These are phyloP conservation scores for Apodemus sylvaticus DNA, from an alignment of 2,113 vertebrate species.

Conservation along the genomic window DNA sequence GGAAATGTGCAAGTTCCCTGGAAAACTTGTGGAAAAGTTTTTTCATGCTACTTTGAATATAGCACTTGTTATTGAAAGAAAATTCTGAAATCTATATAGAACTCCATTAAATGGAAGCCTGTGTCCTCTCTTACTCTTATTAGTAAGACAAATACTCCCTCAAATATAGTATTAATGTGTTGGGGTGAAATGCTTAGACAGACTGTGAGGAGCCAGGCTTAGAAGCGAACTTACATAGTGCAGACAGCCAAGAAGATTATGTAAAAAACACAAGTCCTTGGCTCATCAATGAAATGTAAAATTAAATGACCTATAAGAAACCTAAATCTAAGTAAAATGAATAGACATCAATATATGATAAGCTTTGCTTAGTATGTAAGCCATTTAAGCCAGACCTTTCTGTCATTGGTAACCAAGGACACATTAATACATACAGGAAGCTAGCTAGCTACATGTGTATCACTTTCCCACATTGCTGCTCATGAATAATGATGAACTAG, in stretches of 20 bases:
- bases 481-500: neutral
- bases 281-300: neutral
- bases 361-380: neutral
- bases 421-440: neutral
- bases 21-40: conserved; percentile 6
- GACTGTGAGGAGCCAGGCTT: neutral
- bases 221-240: neutral
- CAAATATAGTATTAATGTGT: neutral
- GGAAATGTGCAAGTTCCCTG: neutral
- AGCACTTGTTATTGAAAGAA: neutral
- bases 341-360: neutral
- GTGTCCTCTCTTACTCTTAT: neutral
- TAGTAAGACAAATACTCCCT: neutral
- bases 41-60: neutral
- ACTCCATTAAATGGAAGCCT: neutral
- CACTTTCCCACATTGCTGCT: neutral
- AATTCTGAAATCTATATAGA: neutral
- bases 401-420: neutral
- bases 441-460: neutral
- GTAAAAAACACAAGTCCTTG: neutral
- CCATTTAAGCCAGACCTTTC: neutral
- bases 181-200: neutral
- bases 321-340: neutral
- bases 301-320: neutral
- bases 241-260: neutral